Percentiles rank a stretch among this genome's conserved stretches.
Evolutionary conservation across 2,113 vertebrate genomes (phyloP).

Genomic region (Dasyurus viverrinus): DNA sequence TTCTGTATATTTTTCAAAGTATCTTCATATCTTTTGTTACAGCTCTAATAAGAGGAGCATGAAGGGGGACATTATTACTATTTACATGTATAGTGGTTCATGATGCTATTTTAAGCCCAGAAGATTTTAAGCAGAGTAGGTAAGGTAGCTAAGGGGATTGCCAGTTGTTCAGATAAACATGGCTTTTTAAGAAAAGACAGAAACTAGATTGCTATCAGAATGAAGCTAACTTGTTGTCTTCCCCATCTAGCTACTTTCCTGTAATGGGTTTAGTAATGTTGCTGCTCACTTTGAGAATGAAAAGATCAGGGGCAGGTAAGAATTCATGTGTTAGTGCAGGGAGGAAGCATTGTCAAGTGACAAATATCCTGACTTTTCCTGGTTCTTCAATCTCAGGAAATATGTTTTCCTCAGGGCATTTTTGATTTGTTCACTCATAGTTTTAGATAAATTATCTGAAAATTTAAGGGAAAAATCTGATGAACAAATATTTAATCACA

Average conservation of each 20-base stretch:
- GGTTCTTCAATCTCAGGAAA: not conserved
- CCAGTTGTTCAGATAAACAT: not conserved
- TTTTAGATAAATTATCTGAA: slow-evolving; percentile 18
- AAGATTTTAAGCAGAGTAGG: not conserved
- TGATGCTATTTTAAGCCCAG: not conserved
- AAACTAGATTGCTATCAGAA: not conserved
- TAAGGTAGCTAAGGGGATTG: not conserved
- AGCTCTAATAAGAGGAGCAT: not conserved
- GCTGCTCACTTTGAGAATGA: not conserved
- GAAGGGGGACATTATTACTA: not conserved
- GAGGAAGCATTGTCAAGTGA: not conserved
- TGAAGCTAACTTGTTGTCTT: not conserved
- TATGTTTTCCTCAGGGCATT: slow-evolving; percentile 5
- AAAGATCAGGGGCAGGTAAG: not conserved
- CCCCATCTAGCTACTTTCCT: not conserved
- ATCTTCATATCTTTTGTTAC: not conserved
- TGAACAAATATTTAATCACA: too few relatives aligned
- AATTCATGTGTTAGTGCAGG: not conserved
- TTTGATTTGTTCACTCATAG: not conserved
- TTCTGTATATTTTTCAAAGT: not conserved
- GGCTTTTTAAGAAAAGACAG: not conserved
- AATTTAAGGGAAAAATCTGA: not conserved
- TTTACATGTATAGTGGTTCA: not conserved
- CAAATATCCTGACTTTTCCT: not conserved
- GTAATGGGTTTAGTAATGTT: not conserved